Evolutionary conservation across 2,797 vertebrate species (phyloP).

Genomic region (Typhlichthys subterraneus): DNA sequence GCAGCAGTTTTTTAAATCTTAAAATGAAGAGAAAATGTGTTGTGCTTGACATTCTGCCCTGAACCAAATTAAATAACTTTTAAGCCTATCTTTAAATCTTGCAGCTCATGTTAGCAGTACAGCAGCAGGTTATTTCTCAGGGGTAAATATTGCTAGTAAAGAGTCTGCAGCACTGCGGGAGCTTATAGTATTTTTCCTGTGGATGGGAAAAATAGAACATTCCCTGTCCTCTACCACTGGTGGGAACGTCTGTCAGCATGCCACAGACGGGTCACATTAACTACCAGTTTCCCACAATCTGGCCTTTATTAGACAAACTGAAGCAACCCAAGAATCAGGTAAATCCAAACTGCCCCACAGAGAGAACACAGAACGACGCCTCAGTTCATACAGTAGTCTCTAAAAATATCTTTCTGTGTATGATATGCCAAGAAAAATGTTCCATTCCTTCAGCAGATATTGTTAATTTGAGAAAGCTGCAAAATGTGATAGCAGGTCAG

Average conservation of each 20-base stretch:
- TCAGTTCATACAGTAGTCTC: slow-evolving; percentile 60
- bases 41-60: slow-evolving; percentile 24
- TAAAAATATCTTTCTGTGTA: slow-evolving; percentile 62
- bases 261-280: slow-evolving; percentile 75
- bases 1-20: background rate
- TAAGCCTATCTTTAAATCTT: slow-evolving; percentile 39
- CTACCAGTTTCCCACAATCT: slow-evolving; percentile 78
- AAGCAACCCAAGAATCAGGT: slow-evolving; percentile 73
- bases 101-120: slow-evolving; percentile 60
- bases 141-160: slow-evolving; percentile 68
- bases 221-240: slow-evolving; percentile 65
- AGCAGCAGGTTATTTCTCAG: slow-evolving; percentile 66
- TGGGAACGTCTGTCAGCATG: slow-evolving; percentile 75
- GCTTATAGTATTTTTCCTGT: slow-evolving; percentile 67
- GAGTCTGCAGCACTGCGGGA: slow-evolving; percentile 57
- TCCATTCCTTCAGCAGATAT: slow-evolving; percentile 54
- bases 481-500: slow-evolving; percentile 16
- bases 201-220: slow-evolving; percentile 70
- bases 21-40: slow-evolving; percentile 3
- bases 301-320: slow-evolving; percentile 76
- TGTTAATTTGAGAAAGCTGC: slow-evolving; percentile 30
- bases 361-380: slow-evolving; percentile 62
- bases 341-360: slow-evolving; percentile 73
- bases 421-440: slow-evolving; percentile 57
- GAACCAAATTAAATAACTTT: slow-evolving; percentile 41